phyloP scores from a whole-genome alignment of 2,888 invertebrate genomes.

The Galerucella nymphaeae region DNA sequence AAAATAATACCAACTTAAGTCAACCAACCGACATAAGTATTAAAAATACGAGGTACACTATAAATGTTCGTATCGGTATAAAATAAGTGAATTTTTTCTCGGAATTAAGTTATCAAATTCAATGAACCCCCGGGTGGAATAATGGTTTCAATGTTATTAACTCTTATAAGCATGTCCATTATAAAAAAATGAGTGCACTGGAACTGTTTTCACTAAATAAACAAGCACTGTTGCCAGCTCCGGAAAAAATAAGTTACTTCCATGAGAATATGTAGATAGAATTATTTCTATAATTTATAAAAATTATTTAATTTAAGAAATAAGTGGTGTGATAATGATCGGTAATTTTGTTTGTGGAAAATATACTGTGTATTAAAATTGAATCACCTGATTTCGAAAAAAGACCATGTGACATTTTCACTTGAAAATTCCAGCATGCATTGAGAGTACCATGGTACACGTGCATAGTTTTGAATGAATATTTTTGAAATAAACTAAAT shows the following conservation, averaged over 20 bases:
- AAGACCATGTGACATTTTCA: no score
- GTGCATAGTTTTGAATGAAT: no score
- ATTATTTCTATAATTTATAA: neutral
- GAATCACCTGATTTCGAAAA: no score
- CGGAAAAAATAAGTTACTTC: neutral
- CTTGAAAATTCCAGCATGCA: no score
- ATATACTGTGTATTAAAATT: no score
- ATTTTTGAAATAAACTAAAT: no score
- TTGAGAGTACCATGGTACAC: no score
- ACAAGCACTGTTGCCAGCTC: neutral
- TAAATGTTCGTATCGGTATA: neutral
- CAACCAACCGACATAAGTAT: neutral
- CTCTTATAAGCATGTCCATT: slow-evolving; percentile 13
- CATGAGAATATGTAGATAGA: neutral
- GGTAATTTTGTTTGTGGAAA: no score
- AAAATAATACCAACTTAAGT: slow-evolving; percentile 11
- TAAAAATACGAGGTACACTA: neutral
- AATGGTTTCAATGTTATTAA: neutral
- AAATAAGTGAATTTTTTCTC: no score
- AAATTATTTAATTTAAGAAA: neutral
- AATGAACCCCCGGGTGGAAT: neutral
- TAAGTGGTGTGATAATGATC: no score
- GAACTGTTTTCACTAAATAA: slow-evolving; percentile 17
- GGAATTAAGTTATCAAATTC: neutral
- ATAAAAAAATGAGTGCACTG: slow-evolving; percentile 40